Evolutionary conservation across 2,888 invertebrate species (phyloP), one percentile per base, ranked within the genome.

Genomic region (Cheilosia variabilis): DNA sequence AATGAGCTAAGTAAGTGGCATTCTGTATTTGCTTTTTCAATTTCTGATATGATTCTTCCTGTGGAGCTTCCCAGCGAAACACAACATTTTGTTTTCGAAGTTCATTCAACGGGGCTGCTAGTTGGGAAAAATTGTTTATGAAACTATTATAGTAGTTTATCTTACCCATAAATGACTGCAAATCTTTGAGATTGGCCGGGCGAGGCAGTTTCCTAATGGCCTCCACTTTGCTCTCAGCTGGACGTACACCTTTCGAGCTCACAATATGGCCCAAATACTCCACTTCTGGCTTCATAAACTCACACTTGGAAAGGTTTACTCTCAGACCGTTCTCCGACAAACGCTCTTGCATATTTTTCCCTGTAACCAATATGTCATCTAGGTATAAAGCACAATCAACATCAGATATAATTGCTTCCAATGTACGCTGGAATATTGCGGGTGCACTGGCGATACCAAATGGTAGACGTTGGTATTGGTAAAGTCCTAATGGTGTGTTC

Each of bases 11-110:
- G 17, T 68, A 34, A 15, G 63, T 73, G 10, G 72, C 78, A 15
- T 68, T 52, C 19, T 55, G 31, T 9, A 83, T 68, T 27, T 86
- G 81, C 22, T 88, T 88, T 81, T 90, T 90, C 4, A 88, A 66
- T 27, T 52, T 68, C n/a, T 79, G 47, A 78, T 89, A 90, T 6
- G 89, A 87, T 53, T 81, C 45, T 41, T 88, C 77, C 62, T 88
- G 88, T 34, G 81, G 60, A 31, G 62, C 37, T 27, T 73, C 69
- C 89, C 89, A 90, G 1, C 37, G 50, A 60, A 88, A 90, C 37
- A 68, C 24, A n/a, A 81, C 79, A 34, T 63, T 62, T 50, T 50
- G 50, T 50, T 65, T 65, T 15, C 63, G 27, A 17, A 65, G 65
- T 65, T 31, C 65, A 65, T 65, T 65, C n/a, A 57, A 50, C 13